Percentiles rank a stretch among this genome's conserved stretches.
Conservation (phyloP, 1,140 invertebrate species). For the Triops cancriformis region DNA sequence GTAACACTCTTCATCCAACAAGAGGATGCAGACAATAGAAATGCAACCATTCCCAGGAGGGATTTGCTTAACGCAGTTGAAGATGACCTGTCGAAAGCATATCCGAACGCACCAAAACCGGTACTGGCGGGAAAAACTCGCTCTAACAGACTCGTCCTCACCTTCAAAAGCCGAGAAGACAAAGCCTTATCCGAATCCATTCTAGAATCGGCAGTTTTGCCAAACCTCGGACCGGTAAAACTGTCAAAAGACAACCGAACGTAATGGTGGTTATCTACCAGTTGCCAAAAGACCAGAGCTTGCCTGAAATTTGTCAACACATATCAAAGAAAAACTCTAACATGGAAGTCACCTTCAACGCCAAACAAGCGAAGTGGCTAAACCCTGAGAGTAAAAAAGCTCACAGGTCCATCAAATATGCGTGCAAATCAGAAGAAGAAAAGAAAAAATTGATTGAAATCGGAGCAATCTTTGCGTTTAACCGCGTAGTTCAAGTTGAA, state of each 20-base stretch:
- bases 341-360: not conserved
- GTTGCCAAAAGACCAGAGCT: not conserved
- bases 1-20: not conserved
- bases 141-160: not conserved
- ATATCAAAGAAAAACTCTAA: not conserved
- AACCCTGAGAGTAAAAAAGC: slow-evolving; percentile 2
- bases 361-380: not conserved
- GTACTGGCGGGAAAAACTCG: not conserved
- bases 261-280: slow-evolving; percentile 8
- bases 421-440: too few relatives aligned
- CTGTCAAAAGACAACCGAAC: not conserved
- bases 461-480: not conserved
- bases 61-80: not conserved
- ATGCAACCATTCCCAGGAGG: not conserved
- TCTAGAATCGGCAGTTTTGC: not conserved
- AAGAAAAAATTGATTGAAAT: not conserved
- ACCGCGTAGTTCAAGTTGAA: slow-evolving; percentile 16
- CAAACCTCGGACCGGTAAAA: slow-evolving; percentile 17
- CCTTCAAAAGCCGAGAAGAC: not conserved
- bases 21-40: not conserved
- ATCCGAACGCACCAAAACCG: not conserved
- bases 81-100: not conserved
- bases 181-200: not conserved
- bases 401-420: too few relatives aligned
- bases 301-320: too few relatives aligned